Evolutionary conservation across 2,797 vertebrate species (phyloP), one percentile per base, ranked within the genome.

Genomic region (Cossypha heuglini): DNA sequence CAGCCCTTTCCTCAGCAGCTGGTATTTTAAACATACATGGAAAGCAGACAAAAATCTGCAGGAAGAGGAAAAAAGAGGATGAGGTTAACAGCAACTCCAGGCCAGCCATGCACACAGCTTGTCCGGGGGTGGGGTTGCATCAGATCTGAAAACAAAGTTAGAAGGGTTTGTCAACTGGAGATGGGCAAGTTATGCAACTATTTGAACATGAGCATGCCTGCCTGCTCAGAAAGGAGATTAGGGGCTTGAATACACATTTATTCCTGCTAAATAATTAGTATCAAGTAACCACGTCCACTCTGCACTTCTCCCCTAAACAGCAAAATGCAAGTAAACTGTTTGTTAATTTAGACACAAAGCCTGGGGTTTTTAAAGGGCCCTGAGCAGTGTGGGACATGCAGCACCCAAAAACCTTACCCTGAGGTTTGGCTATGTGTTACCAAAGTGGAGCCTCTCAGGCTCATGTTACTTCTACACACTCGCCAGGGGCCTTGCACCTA

Each of bases 131-230:
- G 93, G 84, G 40, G 75, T 80, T 91, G 72, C 46, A 35, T 68
- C 72, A 77, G 72, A 71, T 68, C 61, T 62, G 75, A 93, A 96
- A 93, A 74, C 89, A 89, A 79, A 96, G 58, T 79, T 42, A 69
- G 78, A 64, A 92, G 58, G 38, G 57, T 93, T 96, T 93, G 91
- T 95, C 84, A 83, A 89, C 84, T 92, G 76, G 61, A 93, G 86
- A 93, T 89, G 91, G 93, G 93, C 94, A 93, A 89, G 88, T 97
- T 96, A 77, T 74, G 88, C 88, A 96, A 92, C 68, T 87, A 85
- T 93, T 62, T 91, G 91, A 96, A 95, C 94, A 93, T 89, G 94
- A 96, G 92, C 91, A 91, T 96, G 94, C 94, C 96, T 96, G 93
- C 91, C 95, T 96, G 75, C 78, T 91, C 84, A 64, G 61, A 80